These are phyloP conservation scores for Phataginus tetradactyla DNA, from an alignment of 2,797 vertebrate genomes.

Conservation along the genomic window DNA sequence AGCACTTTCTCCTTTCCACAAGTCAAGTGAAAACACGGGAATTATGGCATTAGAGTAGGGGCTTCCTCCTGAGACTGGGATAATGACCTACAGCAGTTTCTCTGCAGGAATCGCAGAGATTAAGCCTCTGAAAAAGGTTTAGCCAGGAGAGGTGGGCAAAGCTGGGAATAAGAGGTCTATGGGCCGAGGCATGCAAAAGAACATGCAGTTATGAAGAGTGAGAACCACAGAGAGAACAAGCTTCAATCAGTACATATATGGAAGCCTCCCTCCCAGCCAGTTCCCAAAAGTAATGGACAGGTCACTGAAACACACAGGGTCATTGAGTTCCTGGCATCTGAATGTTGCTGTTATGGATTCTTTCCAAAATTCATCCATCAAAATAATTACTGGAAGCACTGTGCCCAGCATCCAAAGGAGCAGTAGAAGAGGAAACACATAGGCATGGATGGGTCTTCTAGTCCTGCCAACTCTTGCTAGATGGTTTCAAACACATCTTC, in stretches of 20 bases:
- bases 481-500: neutral
- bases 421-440: neutral
- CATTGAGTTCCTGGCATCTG: neutral
- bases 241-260: neutral
- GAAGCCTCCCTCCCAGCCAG: neutral
- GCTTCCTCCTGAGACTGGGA: neutral
- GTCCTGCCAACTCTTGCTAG: neutral
- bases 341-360: neutral
- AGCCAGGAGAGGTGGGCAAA: neutral
- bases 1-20: accelerated
- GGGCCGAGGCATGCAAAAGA: neutral
- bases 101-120: neutral
- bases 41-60: neutral
- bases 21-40: neutral
- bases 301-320: neutral
- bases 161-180: neutral
- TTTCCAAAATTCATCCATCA: conserved; percentile 12
- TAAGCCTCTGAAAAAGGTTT: neutral
- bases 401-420: neutral
- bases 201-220: neutral
- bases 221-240: neutral
- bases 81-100: neutral
- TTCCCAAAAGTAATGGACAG: neutral
- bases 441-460: neutral
- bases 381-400: neutral